Conservation (phyloP, 2,888 invertebrate species). For the Adineta ricciae region DNA sequence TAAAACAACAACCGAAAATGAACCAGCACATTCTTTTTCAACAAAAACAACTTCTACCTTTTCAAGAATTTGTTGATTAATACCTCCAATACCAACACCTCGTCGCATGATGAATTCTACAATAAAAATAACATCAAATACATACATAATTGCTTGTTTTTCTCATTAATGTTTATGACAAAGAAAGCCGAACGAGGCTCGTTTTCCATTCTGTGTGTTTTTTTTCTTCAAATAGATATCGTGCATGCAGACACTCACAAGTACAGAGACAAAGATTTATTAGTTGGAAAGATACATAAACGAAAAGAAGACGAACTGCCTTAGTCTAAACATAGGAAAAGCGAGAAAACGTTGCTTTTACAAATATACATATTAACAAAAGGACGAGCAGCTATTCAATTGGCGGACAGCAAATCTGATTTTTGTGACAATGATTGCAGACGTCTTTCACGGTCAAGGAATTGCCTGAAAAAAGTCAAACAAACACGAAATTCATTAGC, state of each 20-base stretch:
- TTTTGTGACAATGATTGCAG: not conserved
- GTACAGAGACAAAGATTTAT: not conserved
- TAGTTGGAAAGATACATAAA: not conserved
- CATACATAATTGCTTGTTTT: not conserved
- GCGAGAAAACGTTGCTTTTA: not conserved
- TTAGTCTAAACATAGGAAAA: not conserved
- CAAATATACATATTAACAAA: not conserved
- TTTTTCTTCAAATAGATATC: not conserved
- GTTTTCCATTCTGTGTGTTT: not conserved
- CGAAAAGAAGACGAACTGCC: not conserved
- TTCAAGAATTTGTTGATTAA: constrained; percentile 28
- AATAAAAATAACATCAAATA: not conserved
- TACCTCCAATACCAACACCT: constrained; percentile 31
- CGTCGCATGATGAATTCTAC: constrained; percentile 23
- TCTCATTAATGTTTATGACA: not conserved
- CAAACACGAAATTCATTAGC: too few species aligned
- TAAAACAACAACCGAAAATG: not conserved
- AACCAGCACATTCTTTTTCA: too few species aligned
- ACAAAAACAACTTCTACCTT: not conserved
- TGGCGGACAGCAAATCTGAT: not conserved
- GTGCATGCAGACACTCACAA: not conserved
- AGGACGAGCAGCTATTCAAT: not conserved
- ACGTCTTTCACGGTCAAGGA: not conserved
- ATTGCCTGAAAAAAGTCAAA: not conserved
- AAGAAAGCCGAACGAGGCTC: not conserved